Base-by-base conservation (phyloP, 2,113 vertebrate species). In the Tenebrosternarchus preto region DNA sequence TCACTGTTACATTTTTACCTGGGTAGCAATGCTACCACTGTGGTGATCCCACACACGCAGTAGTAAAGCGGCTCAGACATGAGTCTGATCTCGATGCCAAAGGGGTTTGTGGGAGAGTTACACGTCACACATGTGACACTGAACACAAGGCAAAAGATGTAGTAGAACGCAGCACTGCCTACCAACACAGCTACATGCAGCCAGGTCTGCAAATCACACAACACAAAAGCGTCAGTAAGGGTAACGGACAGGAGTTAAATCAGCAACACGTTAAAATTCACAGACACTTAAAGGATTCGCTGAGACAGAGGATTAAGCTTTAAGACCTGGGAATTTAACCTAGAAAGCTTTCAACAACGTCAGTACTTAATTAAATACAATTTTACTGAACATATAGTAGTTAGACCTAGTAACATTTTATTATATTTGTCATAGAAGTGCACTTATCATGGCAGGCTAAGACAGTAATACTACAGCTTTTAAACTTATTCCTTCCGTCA, bases 1-100 rank as follows among this genome's bases (percentile, higher is more conserved):
- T 50, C 15, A n/a, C 15, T 64, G 25, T 61, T 1, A 6, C 17
- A 63, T 25, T 73, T 43, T 15, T 90, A 92, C 97, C 97, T 96
- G 82, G 97, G 97, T 6, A 98, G 86, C 50, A 99, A 91, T 77
- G 97, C 97, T 31, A 91, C 20, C 20, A 93, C 90, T 20, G 90
- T 92, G 0, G 95, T 92, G 68, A 98, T 85, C 24, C 86, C 46
- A 71, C 95, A 96, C 36, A 96, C 89, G 1, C 95, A 76, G 86
- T 96, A 97, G 92, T 96, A 98, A 1, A 92, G 46, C 0, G 96
- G 93, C 29, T 94, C 92, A 25, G 87, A 80, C 92, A 98, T 84
- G 59, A 95, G 89, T 4, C 87, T 88, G 1, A 92, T 90, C 83
- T 97, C 95, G 31, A 97, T 91, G 84, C 95, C 93, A 2, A 94